Base-by-base conservation (phyloP, 2,113 vertebrate species). In the Actenoides hombroni region DNA sequence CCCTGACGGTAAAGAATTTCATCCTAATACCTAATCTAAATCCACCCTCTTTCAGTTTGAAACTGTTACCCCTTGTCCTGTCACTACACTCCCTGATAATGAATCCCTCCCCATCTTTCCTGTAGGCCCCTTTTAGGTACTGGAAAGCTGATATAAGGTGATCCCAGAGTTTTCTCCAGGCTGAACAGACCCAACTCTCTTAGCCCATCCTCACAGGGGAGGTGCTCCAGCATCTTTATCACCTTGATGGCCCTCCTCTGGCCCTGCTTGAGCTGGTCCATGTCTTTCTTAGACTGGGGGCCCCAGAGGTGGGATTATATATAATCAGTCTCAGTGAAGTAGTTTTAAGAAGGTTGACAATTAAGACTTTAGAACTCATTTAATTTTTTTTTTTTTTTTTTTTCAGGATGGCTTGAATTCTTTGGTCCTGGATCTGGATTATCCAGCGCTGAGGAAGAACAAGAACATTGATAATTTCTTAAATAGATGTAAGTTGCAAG, bases 391-490 rank as follows among this genome's bases (percentile, higher is more conserved):
- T 89, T 88, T 89, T 90, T 94, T 95, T 35, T 39, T 44, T 9
- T 26, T 20, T 8, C 93, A 99, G 99, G 99, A 99, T 98, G 98
- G 99, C 88, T 98, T 99, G 97, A 99, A 99, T 84, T 99, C 99
- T 76, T 94, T 99, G 98, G 99, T 99, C 90, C 98, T 99, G 97
- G 99, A 99, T 98, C 97, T 99, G 98, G 99, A 99, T 98, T 99
- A 99, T 97, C 99, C 99, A 49, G 99, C 99, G 1, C 98, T 99
- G 80, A 99, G 99, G 95, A 99, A 99, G 98, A 99, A 99, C 98
- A 99, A 99, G 98, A 99, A 99, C 96, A 99, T 99, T 14, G 99
- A 99, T 96, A 99, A 99, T 92, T 99, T 99, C 97, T 96, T 99
- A 97, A 99, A 99, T 97, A 98, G 99, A 99, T 99, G 99, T 99